Evolutionary conservation across 2,888 invertebrate genomes (phyloP).

Genomic region (Melanargia galathea): DNA sequence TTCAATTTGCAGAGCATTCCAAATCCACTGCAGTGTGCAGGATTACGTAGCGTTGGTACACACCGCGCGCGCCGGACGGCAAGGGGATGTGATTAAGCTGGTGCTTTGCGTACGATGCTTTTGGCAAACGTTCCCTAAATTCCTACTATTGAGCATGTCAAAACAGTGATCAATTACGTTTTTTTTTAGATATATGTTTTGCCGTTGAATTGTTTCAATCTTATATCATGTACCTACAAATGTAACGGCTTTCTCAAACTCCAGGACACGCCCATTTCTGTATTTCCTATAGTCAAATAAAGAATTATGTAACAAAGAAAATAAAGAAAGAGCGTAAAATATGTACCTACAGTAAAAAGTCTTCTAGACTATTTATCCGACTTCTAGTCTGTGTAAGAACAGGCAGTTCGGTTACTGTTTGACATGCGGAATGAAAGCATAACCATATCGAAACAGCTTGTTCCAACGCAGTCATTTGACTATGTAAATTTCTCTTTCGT

Average conservation of each 20-base stretch:
- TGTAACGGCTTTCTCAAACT: background rate
- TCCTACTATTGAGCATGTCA: background rate
- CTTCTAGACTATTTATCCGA: background rate
- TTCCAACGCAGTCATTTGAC: too few species aligned
- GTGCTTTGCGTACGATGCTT: constrained; percentile 19
- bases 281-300: too few species aligned
- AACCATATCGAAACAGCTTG: too few species aligned
- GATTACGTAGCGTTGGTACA: constrained; percentile 23
- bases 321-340: too few species aligned
- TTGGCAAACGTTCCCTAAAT: constrained; percentile 6
- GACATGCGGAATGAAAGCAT: too few species aligned
- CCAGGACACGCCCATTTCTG: background rate
- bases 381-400: too few species aligned
- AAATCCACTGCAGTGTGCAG: constrained; percentile 31
- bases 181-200: too few species aligned
- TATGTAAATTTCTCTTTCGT: too few species aligned
- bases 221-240: too few species aligned
- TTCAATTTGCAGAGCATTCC: constrained; percentile 38
- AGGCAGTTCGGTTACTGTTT: too few species aligned
- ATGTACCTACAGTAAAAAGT: too few species aligned
- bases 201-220: background rate
- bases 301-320: too few species aligned
- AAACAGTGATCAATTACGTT: background rate
- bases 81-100: constrained; percentile 17
- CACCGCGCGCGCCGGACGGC: background rate